A percentile compares a stretch with the other conserved stretches of the same genome.
Evolutionary conservation across 2,888 invertebrate species (phyloP).

Genomic region (Trachelus stipa): DNA sequence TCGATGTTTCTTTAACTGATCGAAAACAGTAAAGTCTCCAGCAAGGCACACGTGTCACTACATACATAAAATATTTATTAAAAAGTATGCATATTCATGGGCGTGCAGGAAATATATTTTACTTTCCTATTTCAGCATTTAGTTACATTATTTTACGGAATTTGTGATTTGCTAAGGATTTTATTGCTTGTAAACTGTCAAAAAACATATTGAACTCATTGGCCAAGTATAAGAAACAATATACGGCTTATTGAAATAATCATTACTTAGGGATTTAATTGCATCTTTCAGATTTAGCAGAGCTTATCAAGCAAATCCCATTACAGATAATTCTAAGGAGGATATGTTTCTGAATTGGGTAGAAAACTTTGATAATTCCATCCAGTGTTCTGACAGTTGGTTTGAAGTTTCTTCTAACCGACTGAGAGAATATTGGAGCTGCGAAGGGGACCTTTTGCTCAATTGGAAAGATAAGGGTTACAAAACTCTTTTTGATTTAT

Average conservation of each 20-base stretch:
- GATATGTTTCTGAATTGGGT: conserved; percentile 73
- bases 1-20: too few relatives aligned
- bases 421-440: conserved; percentile 73
- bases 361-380: conserved; percentile 67
- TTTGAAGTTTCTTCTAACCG: conserved; percentile 76
- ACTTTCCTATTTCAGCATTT: too few relatives aligned
- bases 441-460: conserved; percentile 77
- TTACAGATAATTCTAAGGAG: conserved; percentile 49
- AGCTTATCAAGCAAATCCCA: conserved; percentile 37
- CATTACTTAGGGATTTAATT: neutral
- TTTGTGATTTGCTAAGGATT: too few relatives aligned
- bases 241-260: neutral
- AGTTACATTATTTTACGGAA: too few relatives aligned
- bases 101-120: too few relatives aligned
- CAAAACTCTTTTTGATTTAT: conserved; percentile 74
- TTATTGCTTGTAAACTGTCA: too few relatives aligned
- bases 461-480: conserved; percentile 83
- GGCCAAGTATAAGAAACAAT: neutral
- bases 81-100: too few relatives aligned
- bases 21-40: too few relatives aligned
- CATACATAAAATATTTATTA: too few relatives aligned
- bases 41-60: too few relatives aligned
- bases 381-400: conserved; percentile 76
- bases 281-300: conserved; percentile 44
- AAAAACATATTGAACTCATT: too few relatives aligned